phyloP scores from a whole-genome alignment of 64 coral and sea anemone genomes.

The Catalaphyllia jardinei region DNA sequence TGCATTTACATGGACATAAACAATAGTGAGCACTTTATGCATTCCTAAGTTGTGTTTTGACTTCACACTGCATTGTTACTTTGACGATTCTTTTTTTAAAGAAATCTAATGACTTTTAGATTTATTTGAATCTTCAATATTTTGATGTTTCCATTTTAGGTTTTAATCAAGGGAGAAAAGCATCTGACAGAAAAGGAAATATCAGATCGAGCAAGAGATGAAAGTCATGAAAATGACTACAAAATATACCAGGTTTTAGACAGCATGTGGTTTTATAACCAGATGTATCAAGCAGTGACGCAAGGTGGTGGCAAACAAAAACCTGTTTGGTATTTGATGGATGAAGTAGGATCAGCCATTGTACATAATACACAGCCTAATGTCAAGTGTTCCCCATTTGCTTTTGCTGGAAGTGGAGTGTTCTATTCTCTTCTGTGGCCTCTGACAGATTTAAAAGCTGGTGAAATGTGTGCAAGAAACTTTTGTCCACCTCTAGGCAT shows the following conservation, averaged over 20 bases:
- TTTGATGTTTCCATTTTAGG: slow-evolving; percentile 23
- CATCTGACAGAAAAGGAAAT: slow-evolving; percentile 78
- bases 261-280: slow-evolving; percentile 88
- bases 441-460: slow-evolving; percentile 57
- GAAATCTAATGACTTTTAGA: no score
- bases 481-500: slow-evolving; percentile 63
- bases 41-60: no score
- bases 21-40: no score
- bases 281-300: slow-evolving; percentile 76
- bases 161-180: slow-evolving; percentile 81
- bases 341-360: slow-evolving; percentile 84
- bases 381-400: slow-evolving; percentile 80
- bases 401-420: slow-evolving; percentile 69
- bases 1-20: no score
- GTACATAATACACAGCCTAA: slow-evolving; percentile 65
- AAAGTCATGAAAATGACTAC: slow-evolving; percentile 35
- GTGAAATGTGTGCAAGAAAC: slow-evolving; percentile 69
- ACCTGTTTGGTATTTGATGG: slow-evolving; percentile 85
- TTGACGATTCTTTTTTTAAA: no score
- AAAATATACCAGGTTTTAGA: slow-evolving; percentile 45
- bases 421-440: slow-evolving; percentile 87
- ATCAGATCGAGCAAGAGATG: slow-evolving; percentile 60
- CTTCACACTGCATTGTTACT: no score
- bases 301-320: slow-evolving; percentile 43
- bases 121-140: neutral